These are phyloP conservation scores for Nyctalus aviator DNA, from an alignment of 2,797 vertebrate species.

Conservation along the genomic window DNA sequence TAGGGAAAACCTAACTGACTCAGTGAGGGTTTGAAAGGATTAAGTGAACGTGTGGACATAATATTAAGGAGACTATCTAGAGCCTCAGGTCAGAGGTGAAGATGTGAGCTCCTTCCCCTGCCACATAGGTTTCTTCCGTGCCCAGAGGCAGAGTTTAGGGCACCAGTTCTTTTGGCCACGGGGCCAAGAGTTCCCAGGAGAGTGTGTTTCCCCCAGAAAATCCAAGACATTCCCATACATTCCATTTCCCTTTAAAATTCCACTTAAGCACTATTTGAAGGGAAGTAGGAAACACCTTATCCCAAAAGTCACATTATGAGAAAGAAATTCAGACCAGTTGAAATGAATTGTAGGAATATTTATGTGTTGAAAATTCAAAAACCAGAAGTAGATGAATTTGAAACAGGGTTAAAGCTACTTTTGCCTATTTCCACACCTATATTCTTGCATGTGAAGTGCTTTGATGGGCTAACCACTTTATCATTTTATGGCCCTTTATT, in stretches of 20 bases:
- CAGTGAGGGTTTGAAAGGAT: neutral
- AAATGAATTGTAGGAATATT: neutral
- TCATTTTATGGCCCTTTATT: conserved; percentile 89
- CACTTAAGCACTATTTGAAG: conserved; percentile 32
- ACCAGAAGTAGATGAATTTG: conserved; percentile 50
- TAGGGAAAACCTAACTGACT: conserved; percentile 30
- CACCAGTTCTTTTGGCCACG: neutral
- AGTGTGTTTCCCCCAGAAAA: neutral
- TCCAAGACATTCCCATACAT: neutral
- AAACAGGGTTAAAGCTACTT: conserved; percentile 36
- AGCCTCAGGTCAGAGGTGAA: neutral
- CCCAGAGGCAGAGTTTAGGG: neutral
- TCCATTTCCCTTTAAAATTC: neutral
- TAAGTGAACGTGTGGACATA: neutral
- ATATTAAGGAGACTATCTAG: neutral
- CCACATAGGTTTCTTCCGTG: neutral
- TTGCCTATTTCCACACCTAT: conserved; percentile 80
- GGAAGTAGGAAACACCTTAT: neutral
- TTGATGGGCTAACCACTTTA: conserved; percentile 84
- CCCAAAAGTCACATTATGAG: neutral
- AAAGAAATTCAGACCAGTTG: neutral
- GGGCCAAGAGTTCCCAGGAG: neutral
- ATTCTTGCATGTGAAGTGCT: conserved; percentile 78
- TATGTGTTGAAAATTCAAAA: neutral
- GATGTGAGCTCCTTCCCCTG: neutral